Base-by-base conservation (phyloP, 2,888 invertebrate genomes). In the Leucozona laternaria region DNA sequence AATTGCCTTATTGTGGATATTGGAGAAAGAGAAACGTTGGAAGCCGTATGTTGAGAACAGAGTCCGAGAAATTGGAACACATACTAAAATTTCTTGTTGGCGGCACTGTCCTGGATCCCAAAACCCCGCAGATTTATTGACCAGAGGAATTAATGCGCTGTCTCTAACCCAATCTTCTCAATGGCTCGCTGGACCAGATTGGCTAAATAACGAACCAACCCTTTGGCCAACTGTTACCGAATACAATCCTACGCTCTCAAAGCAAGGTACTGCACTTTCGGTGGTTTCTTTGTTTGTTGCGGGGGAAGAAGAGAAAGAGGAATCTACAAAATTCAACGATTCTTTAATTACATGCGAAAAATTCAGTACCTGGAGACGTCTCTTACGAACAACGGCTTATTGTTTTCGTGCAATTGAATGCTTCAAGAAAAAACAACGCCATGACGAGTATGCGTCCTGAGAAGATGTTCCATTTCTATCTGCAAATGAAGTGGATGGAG, bases 61-160 rank as follows among this genome's bases (percentile, higher is more conserved):
- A 31, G 72, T 72, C 3, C 57, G 60, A 60, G 60, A 73, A 73
- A 73, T 73, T 50, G 60, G 60, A 48, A 50, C 58, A 37, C 45
- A 60, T 11, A 6, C 58, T n/a, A 73, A 73, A 48, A 37, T 43
- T 48, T 50, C 60, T 60, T 73, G 60, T 17, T 73, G 72, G 60
- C 48, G 31, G 8, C 31, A 31, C 31, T 31, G 31, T 31, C 31
- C 31, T 31, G 8, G 31, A 7, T 73, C 60, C 15, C 71, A 71
- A 13, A 71, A 71, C 13, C 48, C 71, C 1, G 55, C 28, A 31
- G 31, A 57, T n/a, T 8, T 57, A 28, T 15, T 57, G 31, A 71
- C n/a, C n/a, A n/a, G n/a, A n/a, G n/a, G n/a, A n/a, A n/a, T n/a
- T n/a, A n/a, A n/a, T n/a, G n/a, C n/a, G n/a, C n/a, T n/a, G n/a